phyloP scores from a whole-genome alignment of 1,140 invertebrate genomes.

The Phymastichus coffea region DNA sequence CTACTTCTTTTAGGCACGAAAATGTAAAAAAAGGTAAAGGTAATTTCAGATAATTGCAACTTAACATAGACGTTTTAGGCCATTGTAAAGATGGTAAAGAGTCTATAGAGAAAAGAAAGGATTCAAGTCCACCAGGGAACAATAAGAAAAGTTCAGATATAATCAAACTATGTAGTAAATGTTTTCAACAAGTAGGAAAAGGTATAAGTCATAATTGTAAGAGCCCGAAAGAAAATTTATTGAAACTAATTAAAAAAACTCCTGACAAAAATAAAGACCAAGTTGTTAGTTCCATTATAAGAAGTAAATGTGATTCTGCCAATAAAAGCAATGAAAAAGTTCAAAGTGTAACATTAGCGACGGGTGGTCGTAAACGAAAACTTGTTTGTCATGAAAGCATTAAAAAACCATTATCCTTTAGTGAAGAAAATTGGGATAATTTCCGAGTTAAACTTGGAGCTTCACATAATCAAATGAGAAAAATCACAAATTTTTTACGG shows the following conservation, averaged over 20 bases:
- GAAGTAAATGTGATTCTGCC: neutral
- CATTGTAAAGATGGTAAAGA: neutral
- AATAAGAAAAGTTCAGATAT: neutral
- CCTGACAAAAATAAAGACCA: constrained; percentile 15
- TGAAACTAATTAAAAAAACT: constrained; percentile 6
- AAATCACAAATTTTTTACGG: constrained; percentile 12
- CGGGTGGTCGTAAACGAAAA: neutral
- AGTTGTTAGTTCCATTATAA: constrained; percentile 4
- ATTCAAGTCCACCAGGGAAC: neutral
- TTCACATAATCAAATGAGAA: too few species aligned
- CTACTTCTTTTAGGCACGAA: too few species aligned
- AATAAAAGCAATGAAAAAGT: neutral
- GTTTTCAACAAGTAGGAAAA: constrained; percentile 5
- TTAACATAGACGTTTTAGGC: neutral
- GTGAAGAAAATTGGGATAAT: constrained; percentile 11
- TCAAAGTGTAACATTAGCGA: neutral
- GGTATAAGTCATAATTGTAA: constrained; percentile 4
- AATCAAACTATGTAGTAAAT: constrained; percentile 3
- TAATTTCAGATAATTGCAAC: neutral
- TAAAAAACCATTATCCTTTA: neutral
- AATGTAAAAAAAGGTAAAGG: neutral
- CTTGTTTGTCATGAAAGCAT: neutral
- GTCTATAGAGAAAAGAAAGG: neutral
- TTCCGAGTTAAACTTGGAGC: neutral
- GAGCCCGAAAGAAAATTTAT: constrained; percentile 1